These are phyloP conservation scores for Ambastaia sidthimunki DNA, from an alignment of 2,797 vertebrate species.

Conservation along the genomic window DNA sequence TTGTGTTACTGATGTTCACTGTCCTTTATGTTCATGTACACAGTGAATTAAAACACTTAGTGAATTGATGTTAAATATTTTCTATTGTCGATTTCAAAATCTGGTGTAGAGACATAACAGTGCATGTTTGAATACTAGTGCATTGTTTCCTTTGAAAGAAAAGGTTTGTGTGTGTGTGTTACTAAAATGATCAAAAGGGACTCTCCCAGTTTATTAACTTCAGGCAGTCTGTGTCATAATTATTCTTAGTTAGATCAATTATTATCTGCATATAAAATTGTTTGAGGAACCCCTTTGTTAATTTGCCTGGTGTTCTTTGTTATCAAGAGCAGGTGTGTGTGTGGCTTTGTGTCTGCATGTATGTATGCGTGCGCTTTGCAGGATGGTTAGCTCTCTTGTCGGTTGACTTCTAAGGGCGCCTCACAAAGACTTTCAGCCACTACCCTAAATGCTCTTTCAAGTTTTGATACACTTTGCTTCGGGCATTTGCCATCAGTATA, in stretches of 20 bases:
- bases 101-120: too few relatives aligned
- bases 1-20: conserved; percentile 13
- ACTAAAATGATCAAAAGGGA: conserved; percentile 14
- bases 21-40: neutral
- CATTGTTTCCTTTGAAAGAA: too few relatives aligned
- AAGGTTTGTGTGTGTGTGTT: conserved; percentile 1
- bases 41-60: neutral
- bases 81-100: too few relatives aligned
- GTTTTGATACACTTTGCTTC: conserved; percentile 39
- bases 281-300: neutral
- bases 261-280: neutral
- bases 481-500: conserved; percentile 25
- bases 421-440: conserved; percentile 42
- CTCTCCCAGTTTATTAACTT: conserved; percentile 11
- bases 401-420: conserved; percentile 38
- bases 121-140: too few relatives aligned
- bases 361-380: conserved; percentile 41
- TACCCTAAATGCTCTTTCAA: conserved; percentile 49
- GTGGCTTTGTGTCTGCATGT: conserved; percentile 44
- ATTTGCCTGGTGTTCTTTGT: conserved; percentile 21
- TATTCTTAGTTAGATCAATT: conserved; percentile 14
- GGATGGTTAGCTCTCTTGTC: neutral
- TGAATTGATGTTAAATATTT: too few relatives aligned
- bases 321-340: conserved; percentile 46
- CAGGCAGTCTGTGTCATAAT: neutral